Conservation (phyloP, 2,888 invertebrate genomes). For the Rhorus exstirpatorius region DNA sequence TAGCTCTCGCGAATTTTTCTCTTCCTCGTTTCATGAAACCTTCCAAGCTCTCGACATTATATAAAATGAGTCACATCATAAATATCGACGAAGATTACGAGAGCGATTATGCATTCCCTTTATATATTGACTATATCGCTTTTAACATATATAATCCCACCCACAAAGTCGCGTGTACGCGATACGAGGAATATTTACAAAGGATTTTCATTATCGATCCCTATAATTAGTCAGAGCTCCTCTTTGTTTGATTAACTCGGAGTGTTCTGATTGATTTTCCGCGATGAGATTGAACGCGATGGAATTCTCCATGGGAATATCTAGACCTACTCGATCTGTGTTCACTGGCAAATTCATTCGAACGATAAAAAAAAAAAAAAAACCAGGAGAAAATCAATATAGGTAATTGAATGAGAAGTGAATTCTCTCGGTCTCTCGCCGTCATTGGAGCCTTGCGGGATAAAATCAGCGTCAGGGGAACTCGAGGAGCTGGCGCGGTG, state of each 20-base stretch:
- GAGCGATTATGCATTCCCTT: no score
- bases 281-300: conserved; percentile 12
- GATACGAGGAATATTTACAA: no score
- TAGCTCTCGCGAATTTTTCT: conserved; percentile 27
- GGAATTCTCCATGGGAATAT: conserved; percentile 32
- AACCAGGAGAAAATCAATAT: conserved; percentile 35
- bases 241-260: not conserved
- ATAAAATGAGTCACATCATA: no score
- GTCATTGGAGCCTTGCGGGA: conserved; percentile 9
- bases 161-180: no score
- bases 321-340: not conserved
- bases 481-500: conserved; percentile 24
- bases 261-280: not conserved
- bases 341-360: not conserved
- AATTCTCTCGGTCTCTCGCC: conserved; percentile 29
- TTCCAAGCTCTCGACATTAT: no score
- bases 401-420: conserved; percentile 57
- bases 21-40: no score
- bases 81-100: no score
- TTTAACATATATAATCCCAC: no score
- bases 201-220: no score
- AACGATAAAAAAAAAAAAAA: not conserved
- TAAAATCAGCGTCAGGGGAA: conserved; percentile 31
- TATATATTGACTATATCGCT: no score
- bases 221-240: not conserved